phyloP scores from a whole-genome alignment of 2,888 invertebrate species.

The Agapostemon virescens region DNA sequence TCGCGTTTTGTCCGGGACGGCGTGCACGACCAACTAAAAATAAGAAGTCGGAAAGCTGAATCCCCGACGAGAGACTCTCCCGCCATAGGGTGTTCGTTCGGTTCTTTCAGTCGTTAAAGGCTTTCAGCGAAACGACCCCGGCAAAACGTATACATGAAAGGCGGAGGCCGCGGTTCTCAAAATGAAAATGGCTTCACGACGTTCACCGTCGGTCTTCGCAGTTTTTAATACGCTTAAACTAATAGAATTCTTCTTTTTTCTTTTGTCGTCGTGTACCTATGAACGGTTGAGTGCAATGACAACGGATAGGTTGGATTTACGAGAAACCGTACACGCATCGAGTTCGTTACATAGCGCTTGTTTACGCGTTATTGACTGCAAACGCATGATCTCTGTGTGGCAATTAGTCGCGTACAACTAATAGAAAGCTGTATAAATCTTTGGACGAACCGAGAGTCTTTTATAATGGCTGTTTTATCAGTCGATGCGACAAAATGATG shows the following conservation, averaged over 20 bases:
- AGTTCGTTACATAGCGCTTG: not conserved
- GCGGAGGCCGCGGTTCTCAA: not conserved
- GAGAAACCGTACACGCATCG: not conserved
- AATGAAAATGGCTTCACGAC: not conserved
- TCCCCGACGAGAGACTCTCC: not conserved
- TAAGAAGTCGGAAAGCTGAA: slow-evolving; percentile 19
- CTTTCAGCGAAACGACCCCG: not conserved
- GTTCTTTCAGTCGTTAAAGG: slow-evolving; percentile 30
- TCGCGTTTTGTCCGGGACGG: not conserved
- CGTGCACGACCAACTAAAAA: not conserved
- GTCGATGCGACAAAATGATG: too few species aligned
- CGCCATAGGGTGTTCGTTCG: slow-evolving; percentile 4
- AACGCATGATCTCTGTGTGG: not conserved
- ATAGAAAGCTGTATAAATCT: not conserved
- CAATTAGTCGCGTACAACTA: not conserved
- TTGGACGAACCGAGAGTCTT: not conserved
- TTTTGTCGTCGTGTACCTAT: not conserved
- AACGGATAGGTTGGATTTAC: not conserved
- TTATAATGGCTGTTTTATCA: not conserved
- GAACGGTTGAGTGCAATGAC: not conserved
- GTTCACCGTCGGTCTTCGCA: not conserved
- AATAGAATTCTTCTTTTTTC: not conserved
- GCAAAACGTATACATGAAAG: not conserved
- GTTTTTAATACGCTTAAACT: not conserved
- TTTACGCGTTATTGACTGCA: not conserved